Conservation (phyloP, 2,888 invertebrate genomes). For the Acanthosoma haemorrhoidale region DNA sequence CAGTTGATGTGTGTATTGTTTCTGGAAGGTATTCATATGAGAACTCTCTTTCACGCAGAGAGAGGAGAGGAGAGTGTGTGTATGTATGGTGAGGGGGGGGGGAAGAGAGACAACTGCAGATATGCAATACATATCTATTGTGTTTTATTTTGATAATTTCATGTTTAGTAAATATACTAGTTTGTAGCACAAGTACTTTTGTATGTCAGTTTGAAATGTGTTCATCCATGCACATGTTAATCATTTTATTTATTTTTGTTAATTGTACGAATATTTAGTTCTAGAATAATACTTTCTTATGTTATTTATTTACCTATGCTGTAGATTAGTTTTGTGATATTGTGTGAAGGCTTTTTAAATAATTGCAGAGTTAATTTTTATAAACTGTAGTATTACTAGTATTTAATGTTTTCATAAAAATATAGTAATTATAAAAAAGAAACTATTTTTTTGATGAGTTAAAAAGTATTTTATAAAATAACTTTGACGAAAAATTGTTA, state of each 20-base stretch:
- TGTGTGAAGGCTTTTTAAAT: neutral
- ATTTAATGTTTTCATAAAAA: neutral
- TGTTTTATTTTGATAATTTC: neutral
- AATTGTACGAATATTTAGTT: neutral
- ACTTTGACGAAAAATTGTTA: neutral
- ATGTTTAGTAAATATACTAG: neutral
- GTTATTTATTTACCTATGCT: neutral
- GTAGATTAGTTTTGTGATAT: neutral
- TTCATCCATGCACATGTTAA: neutral
- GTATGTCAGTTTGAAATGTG: neutral
- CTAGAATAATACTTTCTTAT: neutral
- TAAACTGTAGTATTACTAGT: slow-evolving; percentile 3
- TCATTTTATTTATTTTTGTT: too few species aligned
- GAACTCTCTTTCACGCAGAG: neutral
- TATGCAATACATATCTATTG: neutral
- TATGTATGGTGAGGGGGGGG: too few species aligned
- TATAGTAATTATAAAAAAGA: neutral
- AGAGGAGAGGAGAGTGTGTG: too few species aligned
- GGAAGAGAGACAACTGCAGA: too few species aligned
- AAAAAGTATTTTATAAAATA: neutral
- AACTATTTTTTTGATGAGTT: neutral
- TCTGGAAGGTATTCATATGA: neutral
- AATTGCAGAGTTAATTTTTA: neutral
- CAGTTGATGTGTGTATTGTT: neutral
- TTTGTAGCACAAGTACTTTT: neutral